Conservation (phyloP, 2,113 vertebrate species). For the Nothocercus julius region DNA sequence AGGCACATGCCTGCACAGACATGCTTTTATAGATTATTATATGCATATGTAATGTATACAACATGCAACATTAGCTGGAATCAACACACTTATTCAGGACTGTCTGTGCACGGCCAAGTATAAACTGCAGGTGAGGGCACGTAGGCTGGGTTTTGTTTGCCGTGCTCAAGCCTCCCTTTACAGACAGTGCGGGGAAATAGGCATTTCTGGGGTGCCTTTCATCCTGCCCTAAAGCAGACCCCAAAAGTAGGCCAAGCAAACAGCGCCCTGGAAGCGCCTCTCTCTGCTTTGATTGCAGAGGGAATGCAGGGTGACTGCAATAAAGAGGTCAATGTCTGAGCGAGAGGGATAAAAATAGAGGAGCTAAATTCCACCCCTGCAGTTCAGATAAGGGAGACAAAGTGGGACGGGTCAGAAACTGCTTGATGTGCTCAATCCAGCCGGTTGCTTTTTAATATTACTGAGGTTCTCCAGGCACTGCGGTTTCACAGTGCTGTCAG, state of each 20-base stretch:
- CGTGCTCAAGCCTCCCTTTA: not conserved
- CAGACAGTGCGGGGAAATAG: not conserved
- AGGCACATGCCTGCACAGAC: not conserved
- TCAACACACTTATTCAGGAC: not conserved
- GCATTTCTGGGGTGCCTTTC: slow-evolving; percentile 10
- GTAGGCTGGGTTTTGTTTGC: not conserved
- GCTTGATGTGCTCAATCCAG: slow-evolving; percentile 29
- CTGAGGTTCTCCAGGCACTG: not conserved
- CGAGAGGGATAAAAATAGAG: slow-evolving; percentile 64
- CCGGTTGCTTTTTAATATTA: not conserved
- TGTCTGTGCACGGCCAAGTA: not conserved
- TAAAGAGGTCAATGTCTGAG: slow-evolving; percentile 53
- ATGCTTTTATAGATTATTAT: not conserved
- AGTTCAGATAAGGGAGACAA: slow-evolving; percentile 46
- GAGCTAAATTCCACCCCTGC: slow-evolving; percentile 46
- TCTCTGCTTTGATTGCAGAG: slow-evolving; percentile 40
- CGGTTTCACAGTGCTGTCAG: not conserved
- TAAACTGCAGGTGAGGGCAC: not conserved
- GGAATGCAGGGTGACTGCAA: slow-evolving; percentile 16
- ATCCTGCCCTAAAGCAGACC: slow-evolving; percentile 3
- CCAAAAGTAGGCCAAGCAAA: slow-evolving; percentile 51
- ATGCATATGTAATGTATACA: not conserved
- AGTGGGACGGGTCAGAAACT: slow-evolving; percentile 38
- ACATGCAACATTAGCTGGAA: not conserved
- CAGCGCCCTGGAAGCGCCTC: slow-evolving; percentile 23